Base-by-base conservation (phyloP, 2,113 vertebrate species). In the Mesoclemmys tuberculata region DNA sequence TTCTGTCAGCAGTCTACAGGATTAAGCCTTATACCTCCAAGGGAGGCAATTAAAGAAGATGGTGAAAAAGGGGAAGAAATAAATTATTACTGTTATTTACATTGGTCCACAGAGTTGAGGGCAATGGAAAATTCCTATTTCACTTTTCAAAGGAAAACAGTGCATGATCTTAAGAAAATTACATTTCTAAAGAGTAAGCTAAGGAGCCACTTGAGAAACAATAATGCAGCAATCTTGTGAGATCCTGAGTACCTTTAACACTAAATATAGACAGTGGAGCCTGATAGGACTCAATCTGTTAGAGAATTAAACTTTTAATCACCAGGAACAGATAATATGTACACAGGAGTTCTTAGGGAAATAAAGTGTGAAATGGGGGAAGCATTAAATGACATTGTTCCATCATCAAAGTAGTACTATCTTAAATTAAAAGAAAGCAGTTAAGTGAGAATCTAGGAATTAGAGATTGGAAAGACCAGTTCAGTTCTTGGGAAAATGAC, bases 391-490 rank as follows among this genome's bases (percentile, higher is more conserved):
- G 13, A 64, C 31, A 64, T 64, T 64, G 61, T 64, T 64, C 61
- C 61, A 64, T 29, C 61, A 64, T 64, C 29, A 64, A 90, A 82
- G 87, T 1, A 6, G 11, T 0, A 2, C 22, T 80, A 54, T 83
- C 64, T 52, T 10, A 64, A 64, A 64, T 64, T 64, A 64, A 64
- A n/a, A 44, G 56, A 52, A 56, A 74, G 27, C 8, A 35, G 54
- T 85, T 88, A 35, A 85, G 10, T 55, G 56, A 10, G 92, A 85
- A 91, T 91, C 38, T 26, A 49, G 89, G 85, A 96, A 78, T 0
- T 8, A 52, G 48, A 95, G 22, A 64, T 52, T 95, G 94, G 84
- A 96, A 92, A 88, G 64, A 16, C 64, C 91, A 81, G 91, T 55
- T 85, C 82, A 75, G 77, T 26, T 88, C 12, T 38, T 75, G 87